These are phyloP conservation scores for Chloroceryle amazona DNA, from an alignment of 2,797 vertebrate species.

Conservation along the genomic window DNA sequence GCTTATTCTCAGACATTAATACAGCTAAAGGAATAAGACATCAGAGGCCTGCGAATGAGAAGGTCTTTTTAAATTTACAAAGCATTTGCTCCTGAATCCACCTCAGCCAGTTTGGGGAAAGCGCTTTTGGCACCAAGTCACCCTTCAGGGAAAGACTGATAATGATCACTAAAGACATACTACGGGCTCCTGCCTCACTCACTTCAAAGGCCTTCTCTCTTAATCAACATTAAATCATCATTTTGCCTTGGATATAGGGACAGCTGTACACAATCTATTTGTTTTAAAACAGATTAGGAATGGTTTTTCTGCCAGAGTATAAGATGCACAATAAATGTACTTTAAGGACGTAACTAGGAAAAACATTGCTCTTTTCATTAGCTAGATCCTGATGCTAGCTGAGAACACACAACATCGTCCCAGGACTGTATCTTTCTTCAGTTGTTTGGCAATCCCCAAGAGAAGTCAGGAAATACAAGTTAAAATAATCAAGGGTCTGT, in stretches of 20 bases:
- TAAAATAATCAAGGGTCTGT: neutral
- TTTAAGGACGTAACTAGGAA: constrained; percentile 61
- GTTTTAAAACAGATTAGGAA: constrained; percentile 86
- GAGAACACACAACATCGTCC: neutral
- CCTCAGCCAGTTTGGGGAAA: constrained; percentile 82
- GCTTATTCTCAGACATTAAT: constrained; percentile 87
- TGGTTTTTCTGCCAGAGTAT: constrained; percentile 77
- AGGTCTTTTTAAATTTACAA: constrained; percentile 84
- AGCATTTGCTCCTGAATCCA: constrained; percentile 84
- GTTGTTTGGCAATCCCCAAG: neutral
- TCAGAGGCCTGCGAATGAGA: constrained; percentile 83
- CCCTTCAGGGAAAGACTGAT: constrained; percentile 85
- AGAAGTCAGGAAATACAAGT: neutral
- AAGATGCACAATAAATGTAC: constrained; percentile 74
- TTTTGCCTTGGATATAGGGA: constrained; percentile 81
- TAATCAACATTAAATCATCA: constrained; percentile 88
- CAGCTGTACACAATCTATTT: constrained; percentile 87
- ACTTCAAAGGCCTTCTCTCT: constrained; percentile 87
- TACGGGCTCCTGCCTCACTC: constrained; percentile 77
- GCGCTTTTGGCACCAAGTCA: constrained; percentile 84
- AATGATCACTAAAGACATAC: constrained; percentile 85
- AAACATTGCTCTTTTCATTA: constrained; percentile 27
- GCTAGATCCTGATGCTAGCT: constrained; percentile 19
- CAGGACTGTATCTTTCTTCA: neutral
- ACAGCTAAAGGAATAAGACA: constrained; percentile 86